Conservation (phyloP, 2,113 vertebrate species). For the Xiphophorus maculatus region DNA sequence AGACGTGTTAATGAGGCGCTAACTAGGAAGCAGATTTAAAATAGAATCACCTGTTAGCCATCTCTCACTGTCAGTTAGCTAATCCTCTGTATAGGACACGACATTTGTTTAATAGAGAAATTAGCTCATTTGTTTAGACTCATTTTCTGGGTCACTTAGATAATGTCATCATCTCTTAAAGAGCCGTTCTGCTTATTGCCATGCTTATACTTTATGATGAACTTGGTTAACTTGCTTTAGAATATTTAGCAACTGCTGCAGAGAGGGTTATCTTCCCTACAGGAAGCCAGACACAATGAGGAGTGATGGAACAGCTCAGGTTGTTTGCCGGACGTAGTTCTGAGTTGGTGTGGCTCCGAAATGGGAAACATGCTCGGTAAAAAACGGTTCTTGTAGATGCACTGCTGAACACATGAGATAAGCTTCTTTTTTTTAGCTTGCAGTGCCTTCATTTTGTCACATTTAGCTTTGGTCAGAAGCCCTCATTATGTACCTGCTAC, state of each 20-base stretch:
- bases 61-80: neutral
- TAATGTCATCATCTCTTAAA: neutral
- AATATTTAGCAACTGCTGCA: neutral
- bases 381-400: constrained; percentile 3
- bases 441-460: neutral
- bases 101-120: neutral
- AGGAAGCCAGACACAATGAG: neutral
- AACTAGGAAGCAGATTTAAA: neutral
- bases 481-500: too few relatives aligned
- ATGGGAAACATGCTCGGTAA: neutral
- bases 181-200: neutral
- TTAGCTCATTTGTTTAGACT: neutral
- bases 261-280: neutral
- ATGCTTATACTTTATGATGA: too few relatives aligned
- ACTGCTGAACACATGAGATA: constrained; percentile 47
- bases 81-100: neutral
- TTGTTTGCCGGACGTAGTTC: neutral
- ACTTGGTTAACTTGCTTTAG: neutral
- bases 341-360: neutral
- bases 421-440: constrained; percentile 25
- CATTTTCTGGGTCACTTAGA: neutral
- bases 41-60: neutral
- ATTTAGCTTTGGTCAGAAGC: constrained; percentile 19
- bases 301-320: neutral
- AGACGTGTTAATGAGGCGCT: neutral